These are phyloP conservation scores for Pogonophryne albipinna DNA, from an alignment of 2,797 vertebrate genomes.

Conservation along the genomic window DNA sequence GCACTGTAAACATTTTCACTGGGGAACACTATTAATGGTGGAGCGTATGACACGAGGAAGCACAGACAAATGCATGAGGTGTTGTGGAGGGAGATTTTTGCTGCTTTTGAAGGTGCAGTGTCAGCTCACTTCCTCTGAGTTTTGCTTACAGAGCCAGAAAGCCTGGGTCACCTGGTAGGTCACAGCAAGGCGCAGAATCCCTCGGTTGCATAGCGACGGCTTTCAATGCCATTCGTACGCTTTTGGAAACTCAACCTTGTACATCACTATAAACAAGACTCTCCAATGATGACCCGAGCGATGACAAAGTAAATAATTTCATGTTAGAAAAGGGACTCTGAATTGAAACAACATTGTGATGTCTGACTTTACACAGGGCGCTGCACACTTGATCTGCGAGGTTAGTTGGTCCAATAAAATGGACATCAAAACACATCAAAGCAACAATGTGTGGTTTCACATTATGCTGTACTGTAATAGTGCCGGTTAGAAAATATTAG, in stretches of 20 bases:
- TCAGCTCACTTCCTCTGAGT: conserved; percentile 76
- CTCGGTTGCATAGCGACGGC: conserved; percentile 67
- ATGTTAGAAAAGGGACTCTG: conserved; percentile 28
- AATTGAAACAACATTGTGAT: conserved; percentile 50
- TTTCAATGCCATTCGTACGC: conserved; percentile 68
- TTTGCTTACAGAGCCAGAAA: conserved; percentile 78
- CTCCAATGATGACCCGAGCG: conserved; percentile 51
- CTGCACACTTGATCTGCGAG: conserved; percentile 27
- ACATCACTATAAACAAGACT: conserved; percentile 63
- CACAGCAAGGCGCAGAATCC: conserved; percentile 54
- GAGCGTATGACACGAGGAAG: conserved; percentile 63
- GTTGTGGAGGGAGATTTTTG: conserved; percentile 48
- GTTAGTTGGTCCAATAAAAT: conserved; percentile 22
- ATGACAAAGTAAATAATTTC: conserved; percentile 62
- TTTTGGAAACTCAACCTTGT: conserved; percentile 66
- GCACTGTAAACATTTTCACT: conserved; percentile 75
- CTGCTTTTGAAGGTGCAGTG: conserved; percentile 74
- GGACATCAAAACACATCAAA: conserved; percentile 14
- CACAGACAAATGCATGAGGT: conserved; percentile 60
- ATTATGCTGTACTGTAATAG: conserved; percentile 1
- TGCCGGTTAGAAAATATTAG: conserved; percentile 26
- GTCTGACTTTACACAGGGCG: conserved; percentile 10
- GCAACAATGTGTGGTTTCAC: conserved; percentile 14
- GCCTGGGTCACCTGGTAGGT: conserved; percentile 73
- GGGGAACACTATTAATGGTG: conserved; percentile 77